Evolutionary conservation across 2,797 vertebrate species (phyloP).

Genomic region (Rousettus madagascariensis): DNA sequence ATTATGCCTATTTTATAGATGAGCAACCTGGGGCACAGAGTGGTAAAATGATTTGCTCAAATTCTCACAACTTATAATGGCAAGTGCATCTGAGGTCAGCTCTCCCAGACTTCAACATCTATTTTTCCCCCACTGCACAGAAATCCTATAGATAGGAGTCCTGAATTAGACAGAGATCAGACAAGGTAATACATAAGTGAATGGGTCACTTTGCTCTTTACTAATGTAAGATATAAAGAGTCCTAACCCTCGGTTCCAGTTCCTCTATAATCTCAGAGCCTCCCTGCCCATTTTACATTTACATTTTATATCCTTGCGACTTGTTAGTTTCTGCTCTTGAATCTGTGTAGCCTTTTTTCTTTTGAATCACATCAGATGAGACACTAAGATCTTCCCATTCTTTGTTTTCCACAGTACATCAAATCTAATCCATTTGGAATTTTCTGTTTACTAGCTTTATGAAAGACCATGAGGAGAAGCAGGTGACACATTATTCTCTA

Average conservation of each 20-base stretch:
- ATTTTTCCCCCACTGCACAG: not conserved
- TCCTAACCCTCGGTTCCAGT: not conserved
- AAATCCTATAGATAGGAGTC: not conserved
- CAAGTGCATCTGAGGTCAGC: not conserved
- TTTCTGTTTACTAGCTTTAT: not conserved
- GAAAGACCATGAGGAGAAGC: not conserved
- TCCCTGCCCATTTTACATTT: not conserved
- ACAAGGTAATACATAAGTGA: not conserved
- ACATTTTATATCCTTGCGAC: fast-evolving
- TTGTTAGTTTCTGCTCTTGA: not conserved
- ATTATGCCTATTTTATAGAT: not conserved
- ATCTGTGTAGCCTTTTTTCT: not conserved
- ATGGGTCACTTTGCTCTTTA: not conserved
- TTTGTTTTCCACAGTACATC: not conserved
- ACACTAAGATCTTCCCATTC: not conserved
- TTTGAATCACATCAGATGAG: not conserved
- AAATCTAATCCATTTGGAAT: not conserved
- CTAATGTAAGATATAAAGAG: not conserved
- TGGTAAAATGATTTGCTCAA: not conserved
- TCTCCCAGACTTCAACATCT: not conserved
- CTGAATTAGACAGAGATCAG: not conserved
- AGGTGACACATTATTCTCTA: fast-evolving
- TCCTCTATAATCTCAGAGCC: not conserved
- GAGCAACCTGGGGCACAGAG: not conserved
- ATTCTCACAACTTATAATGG: not conserved